phyloP scores from a whole-genome alignment of 2,888 invertebrate genomes.

The Stenotaenia linearis region DNA sequence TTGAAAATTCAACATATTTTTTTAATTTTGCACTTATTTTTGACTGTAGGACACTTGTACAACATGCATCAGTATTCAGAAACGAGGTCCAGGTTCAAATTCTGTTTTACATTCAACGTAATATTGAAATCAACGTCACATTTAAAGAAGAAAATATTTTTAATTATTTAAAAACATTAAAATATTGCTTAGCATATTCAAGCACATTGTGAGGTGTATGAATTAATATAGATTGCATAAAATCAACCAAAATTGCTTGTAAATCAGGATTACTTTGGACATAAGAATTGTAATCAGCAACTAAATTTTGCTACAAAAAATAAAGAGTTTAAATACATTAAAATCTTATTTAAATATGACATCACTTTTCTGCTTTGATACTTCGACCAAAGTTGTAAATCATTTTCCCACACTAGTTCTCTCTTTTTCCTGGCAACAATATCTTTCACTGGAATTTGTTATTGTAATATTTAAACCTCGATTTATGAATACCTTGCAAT shows the following conservation, averaged over 20 bases:
- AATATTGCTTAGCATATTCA: conserved; percentile 12
- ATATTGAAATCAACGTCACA: neutral
- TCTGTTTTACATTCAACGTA: neutral
- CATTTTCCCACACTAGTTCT: neutral
- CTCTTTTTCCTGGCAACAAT: neutral
- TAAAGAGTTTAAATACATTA: neutral
- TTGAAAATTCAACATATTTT: neutral
- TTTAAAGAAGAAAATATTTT: neutral
- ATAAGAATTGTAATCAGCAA: neutral
- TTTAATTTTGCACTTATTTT: neutral
- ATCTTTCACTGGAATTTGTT: neutral
- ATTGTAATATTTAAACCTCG: neutral
- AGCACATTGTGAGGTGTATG: conserved; percentile 1
- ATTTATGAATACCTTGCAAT: neutral
- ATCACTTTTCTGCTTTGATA: neutral
- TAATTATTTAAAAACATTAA: neutral
- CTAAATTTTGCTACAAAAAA: neutral
- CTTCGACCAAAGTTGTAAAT: neutral
- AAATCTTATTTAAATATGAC: neutral
- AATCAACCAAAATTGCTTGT: conserved; percentile 1
- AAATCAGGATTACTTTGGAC: conserved; percentile 5
- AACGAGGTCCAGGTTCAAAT: neutral
- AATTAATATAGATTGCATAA: conserved; percentile 1
- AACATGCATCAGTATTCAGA: neutral
- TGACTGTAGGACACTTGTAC: neutral